Base-by-base conservation (phyloP, 1,140 invertebrate species). In the Pygmarrhopalites habei region DNA sequence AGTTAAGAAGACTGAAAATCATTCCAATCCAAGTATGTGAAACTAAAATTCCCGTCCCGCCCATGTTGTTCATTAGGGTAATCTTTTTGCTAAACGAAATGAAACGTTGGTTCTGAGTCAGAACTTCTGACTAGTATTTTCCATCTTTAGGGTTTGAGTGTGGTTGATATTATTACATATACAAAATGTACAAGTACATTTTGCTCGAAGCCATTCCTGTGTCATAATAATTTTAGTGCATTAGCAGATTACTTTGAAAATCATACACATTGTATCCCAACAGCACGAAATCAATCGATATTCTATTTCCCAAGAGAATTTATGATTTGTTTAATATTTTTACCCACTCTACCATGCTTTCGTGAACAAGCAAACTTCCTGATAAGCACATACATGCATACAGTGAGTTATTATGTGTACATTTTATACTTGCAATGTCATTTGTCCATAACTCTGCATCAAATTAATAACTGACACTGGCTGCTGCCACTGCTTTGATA, bases 1-100 rank as follows among this genome's bases (percentile, higher is more conserved):
- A 61, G 39, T 32, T 60, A 25, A 52, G 60, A 67, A 67, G 66
- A 67, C 66, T 67, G 66, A 67, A 57, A 30, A 67, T 64, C 66
- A 67, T 67, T 67, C 66, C 66, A 67, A 43, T 53, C 58, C 59
- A 61, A 51, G 46, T 32, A 12, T 61, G 29, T 26, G 52, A 49
- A 55, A 60, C 35, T 52, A 17, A 55, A 59, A 63, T 57, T 64
- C n/a, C 62, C 55, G 59, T 56, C 62, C 58, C 57, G 56, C 58
- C 39, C 19, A 39, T 44, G 47, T 58, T 63, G 56, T 63, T 61
- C 64, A 60, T 53, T 55, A 55, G 49, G 25, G 28, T 10, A 39
- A 2, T 15, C 14, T 15, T 17, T 28, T 28, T 53, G 7, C 5
- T 19, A 53, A 25, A 3, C 14, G 26, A 29, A 30, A 53, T 7